Conservation (phyloP, 2,888 invertebrate genomes). For the Ectobius pallidus region DNA sequence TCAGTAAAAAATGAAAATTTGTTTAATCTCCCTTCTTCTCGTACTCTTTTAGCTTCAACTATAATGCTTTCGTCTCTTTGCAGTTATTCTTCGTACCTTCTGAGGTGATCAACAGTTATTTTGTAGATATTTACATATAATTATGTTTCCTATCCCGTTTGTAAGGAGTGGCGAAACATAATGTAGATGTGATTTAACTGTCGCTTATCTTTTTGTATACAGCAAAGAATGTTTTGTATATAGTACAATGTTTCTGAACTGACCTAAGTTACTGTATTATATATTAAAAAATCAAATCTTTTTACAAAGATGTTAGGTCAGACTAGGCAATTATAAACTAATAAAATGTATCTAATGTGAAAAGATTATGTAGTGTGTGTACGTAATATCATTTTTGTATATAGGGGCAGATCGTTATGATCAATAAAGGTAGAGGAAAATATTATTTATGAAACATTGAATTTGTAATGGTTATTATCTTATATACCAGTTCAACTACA, state of each 20-base stretch:
- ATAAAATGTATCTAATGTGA: not conserved
- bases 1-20: too few species aligned
- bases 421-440: conserved; percentile 22
- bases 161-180: not conserved
- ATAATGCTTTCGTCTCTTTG: too few species aligned
- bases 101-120: too few species aligned
- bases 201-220: conserved; percentile 7
- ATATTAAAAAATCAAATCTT: conserved; percentile 6
- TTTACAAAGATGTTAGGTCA: not conserved
- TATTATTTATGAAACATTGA: conserved; percentile 20
- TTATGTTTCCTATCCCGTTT: not conserved
- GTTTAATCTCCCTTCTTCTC: too few species aligned
- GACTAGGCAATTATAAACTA: not conserved
- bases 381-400: not conserved
- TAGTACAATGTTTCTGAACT: conserved; percentile 12
- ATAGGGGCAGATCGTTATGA: not conserved
- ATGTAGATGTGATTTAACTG: not conserved
- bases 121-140: conserved; percentile 4
- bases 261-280: conserved; percentile 27
- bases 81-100: conserved; percentile 12
- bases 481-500: too few species aligned
- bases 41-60: too few species aligned
- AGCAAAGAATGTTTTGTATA: not conserved
- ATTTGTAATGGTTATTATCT: too few species aligned
- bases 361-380: not conserved